Conservation (phyloP, 2,113 vertebrate species). For the Esox niger region DNA sequence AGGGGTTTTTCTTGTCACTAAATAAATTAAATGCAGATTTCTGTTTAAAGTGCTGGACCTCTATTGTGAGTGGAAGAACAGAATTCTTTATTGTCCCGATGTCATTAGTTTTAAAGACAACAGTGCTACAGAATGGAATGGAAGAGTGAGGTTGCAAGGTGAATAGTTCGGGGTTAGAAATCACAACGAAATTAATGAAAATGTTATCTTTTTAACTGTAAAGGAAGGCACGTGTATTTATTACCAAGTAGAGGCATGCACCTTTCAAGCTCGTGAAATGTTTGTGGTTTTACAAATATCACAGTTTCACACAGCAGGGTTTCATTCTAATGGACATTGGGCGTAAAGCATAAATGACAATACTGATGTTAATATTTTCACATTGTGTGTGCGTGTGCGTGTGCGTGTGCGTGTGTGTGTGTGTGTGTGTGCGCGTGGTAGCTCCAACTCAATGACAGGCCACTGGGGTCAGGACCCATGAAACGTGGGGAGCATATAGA, state of each 20-base stretch:
- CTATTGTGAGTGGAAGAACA: constrained; percentile 56
- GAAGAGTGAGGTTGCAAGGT: constrained; percentile 14
- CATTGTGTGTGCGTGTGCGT: not conserved
- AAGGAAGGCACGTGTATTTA: not conserved
- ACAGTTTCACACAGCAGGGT: not conserved
- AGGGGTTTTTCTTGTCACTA: constrained; percentile 68
- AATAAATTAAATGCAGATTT: constrained; percentile 73
- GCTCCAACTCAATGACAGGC: constrained; percentile 34
- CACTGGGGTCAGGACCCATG: constrained; percentile 17
- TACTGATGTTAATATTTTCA: not conserved
- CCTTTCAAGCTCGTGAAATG: not conserved
- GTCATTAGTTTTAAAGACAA: constrained; percentile 62
- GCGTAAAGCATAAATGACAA: constrained; percentile 14
- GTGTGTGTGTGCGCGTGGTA: constrained; percentile 23
- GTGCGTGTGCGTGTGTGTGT: not conserved
- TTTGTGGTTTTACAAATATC: not conserved
- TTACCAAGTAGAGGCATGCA: no score
- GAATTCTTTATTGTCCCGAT: constrained; percentile 57
- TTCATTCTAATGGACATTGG: constrained; percentile 17
- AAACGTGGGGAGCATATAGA: constrained; percentile 49
- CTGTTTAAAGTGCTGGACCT: constrained; percentile 60
- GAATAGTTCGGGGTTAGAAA: constrained; percentile 2
- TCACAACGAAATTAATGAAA: not conserved
- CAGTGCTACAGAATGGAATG: constrained; percentile 23
- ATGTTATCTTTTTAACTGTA: no score